These are phyloP conservation scores for Microtus oregoni DNA, from an alignment of 2,113 vertebrate genomes.

Conservation along the genomic window DNA sequence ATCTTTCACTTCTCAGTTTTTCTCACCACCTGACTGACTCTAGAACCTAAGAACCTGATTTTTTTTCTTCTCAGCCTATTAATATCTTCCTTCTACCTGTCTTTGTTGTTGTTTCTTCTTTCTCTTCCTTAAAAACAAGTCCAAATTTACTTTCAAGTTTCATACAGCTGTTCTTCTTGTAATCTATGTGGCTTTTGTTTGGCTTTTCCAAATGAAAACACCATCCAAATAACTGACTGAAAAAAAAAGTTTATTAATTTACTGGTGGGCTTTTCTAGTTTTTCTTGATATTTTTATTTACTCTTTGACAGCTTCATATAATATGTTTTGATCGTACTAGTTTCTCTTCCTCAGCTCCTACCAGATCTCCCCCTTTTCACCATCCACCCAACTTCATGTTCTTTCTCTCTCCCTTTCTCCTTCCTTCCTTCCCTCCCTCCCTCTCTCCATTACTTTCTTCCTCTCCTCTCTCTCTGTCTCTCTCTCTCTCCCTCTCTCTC, in stretches of 20 bases:
- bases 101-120: background rate
- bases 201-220: background rate
- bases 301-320: background rate
- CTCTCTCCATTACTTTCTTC: rapidly evolving
- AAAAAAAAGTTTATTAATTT: background rate
- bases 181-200: too few relatives aligned
- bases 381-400: background rate
- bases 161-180: background rate
- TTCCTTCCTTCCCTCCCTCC: background rate
- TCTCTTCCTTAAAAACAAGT: background rate
- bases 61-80: background rate
- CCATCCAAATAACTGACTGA: background rate
- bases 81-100: background rate
- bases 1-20: background rate
- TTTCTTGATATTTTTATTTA: background rate
- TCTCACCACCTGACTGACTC: background rate
- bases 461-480: too few relatives aligned
- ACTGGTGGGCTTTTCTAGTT: background rate
- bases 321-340: background rate
- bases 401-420: background rate
- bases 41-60: background rate
- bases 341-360: background rate
- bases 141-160: background rate
- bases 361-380: background rate
- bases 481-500: too few relatives aligned